Base-by-base conservation (phyloP, 2,797 vertebrate species). In the Sardinella longiceps region DNA sequence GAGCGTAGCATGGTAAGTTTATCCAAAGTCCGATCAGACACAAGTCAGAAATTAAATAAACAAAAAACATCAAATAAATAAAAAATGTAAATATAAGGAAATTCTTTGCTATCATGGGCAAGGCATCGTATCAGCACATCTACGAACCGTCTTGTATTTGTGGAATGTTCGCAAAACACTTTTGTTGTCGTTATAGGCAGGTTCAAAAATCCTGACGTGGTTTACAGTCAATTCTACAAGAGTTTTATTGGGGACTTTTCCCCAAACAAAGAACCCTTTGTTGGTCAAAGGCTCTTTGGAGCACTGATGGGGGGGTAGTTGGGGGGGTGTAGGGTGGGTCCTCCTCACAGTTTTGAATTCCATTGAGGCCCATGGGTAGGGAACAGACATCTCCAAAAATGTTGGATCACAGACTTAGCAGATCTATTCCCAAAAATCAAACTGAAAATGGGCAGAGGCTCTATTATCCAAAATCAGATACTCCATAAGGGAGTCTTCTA, bases 201-300 rank as follows among this genome's bases (percentile, higher is more conserved):
- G 23, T 66, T 33, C 60, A 37, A 74, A 53, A 70, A 33, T 37
- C 66, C 66, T 74, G 66, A 74, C 30, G 33, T 74, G 12, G 66
- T 30, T 37, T 18, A 74, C 30, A 15, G 15, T 28, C 66, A 4
- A n/a, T 56, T 56, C 30, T 74, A 30, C 30, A 37, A 3, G 30
- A 74, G 66, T 39, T 74, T 74, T 33, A 74, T 33, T 20, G 15
- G 30, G 30, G 33, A 74, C 12, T 33, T 18, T 33, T 37, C 14
- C 3, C 15, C 66, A 18, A 30, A 74, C 33, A 74, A 74, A 74
- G 66, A 74, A 74, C 66, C 66, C 66, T 74, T 74, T 74, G 66
- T 74, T 37, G 66, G 66, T 2, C 15, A 74, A 37, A 74, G 66
- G 33, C 39, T 74, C 30, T 74, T 39, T 74, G 66, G 20, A 37